Conservation (phyloP, 1,140 invertebrate genomes). For the Arion vulgaris region DNA sequence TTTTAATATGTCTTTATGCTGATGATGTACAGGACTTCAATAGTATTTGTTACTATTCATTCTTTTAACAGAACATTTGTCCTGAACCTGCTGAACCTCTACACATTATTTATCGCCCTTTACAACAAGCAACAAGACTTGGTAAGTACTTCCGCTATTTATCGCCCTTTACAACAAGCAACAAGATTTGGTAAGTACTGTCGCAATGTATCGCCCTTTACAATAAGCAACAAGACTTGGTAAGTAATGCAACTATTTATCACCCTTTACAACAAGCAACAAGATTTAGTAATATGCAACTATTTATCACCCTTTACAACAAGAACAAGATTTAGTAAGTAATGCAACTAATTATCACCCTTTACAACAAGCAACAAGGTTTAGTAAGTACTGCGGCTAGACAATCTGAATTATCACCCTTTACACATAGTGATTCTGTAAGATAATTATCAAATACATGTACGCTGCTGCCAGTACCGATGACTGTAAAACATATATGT, state of each 20-base stretch:
- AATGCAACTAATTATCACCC: slow-evolving; percentile 91
- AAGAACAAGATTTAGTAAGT: neutral
- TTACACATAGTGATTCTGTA: too few relatives aligned
- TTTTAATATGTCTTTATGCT: too few relatives aligned
- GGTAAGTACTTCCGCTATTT: slow-evolving; percentile 82
- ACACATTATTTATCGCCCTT: slow-evolving; percentile 94
- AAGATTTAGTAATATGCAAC: slow-evolving; percentile 80
- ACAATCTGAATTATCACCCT: slow-evolving; percentile 95
- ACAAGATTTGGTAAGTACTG: slow-evolving; percentile 81
- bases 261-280: slow-evolving; percentile 93
- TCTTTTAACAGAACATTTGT: slow-evolving; percentile 88
- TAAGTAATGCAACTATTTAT: slow-evolving; percentile 83
- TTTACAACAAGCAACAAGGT: slow-evolving; percentile 91
- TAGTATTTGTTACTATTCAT: too few relatives aligned
- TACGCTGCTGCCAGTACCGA: too few relatives aligned
- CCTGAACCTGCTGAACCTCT: slow-evolving; percentile 94
- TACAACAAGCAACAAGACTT: slow-evolving; percentile 91
- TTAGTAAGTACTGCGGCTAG: slow-evolving; percentile 82
- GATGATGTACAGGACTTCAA: too few relatives aligned
- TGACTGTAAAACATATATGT: too few relatives aligned
- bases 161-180: slow-evolving; percentile 96
- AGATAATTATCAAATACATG: too few relatives aligned
- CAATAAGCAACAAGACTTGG: slow-evolving; percentile 89
- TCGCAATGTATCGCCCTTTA: slow-evolving; percentile 93
- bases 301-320: neutral